Percentiles rank a stretch among this genome's conserved stretches.
phyloP scores from a whole-genome alignment of 30 jellyfish, hydroid and myxozoan species.

The Aurelia sp. region DNA sequence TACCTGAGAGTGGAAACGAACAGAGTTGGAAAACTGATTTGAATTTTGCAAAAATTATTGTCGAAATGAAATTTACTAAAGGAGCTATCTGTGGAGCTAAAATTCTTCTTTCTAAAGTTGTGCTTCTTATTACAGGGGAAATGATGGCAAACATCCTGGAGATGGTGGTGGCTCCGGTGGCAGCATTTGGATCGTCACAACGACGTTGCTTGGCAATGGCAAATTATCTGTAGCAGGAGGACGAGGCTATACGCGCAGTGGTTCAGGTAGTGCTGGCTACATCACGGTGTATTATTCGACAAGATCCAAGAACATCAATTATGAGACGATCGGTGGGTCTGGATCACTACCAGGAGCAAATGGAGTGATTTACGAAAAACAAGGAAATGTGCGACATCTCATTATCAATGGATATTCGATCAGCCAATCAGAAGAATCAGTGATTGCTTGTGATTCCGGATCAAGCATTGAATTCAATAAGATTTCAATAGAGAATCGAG shows the following conservation, averaged over 20 bases:
- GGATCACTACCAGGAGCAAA: conserved; percentile 44
- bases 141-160: conserved; percentile 65
- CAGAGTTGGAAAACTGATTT: too few relatives aligned
- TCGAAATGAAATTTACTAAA: not conserved
- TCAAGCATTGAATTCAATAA: conserved; percentile 39
- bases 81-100: not conserved
- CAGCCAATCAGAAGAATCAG: conserved; percentile 14
- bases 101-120: not conserved
- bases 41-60: not conserved
- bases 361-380: conserved; percentile 30
- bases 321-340: conserved; percentile 41
- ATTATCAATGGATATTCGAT: conserved; percentile 32
- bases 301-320: conserved; percentile 6
- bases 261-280: conserved; percentile 70
- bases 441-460: conserved; percentile 65
- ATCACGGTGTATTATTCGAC: conserved; percentile 27
- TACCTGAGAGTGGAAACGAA: too few relatives aligned
- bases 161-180: conserved; percentile 84
- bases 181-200: conserved; percentile 48
- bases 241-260: conserved; percentile 64
- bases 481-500: conserved; percentile 5
- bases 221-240: conserved; percentile 58
- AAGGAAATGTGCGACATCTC: conserved; percentile 3
- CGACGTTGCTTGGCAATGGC: conserved; percentile 44
- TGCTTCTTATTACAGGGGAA: conserved; percentile 39